Percentiles rank a stretch among this genome's conserved stretches.
phyloP scores from a whole-genome alignment of 2,888 invertebrate genomes.

The Dasysyrphus albostriatus region DNA sequence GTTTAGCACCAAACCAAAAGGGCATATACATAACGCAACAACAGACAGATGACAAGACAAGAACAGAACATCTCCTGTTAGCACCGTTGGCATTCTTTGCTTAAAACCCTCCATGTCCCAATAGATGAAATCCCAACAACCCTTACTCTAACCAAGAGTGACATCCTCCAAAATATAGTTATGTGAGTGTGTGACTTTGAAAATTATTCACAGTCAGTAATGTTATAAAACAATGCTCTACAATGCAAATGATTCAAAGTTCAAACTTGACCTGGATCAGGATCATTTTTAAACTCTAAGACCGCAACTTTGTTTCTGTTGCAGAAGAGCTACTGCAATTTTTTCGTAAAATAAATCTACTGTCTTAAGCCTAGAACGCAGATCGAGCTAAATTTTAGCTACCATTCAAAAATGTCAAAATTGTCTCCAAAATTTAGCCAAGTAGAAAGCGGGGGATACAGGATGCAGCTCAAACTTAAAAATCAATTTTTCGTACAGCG shows the following conservation, averaged over 20 bases:
- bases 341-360: too few relatives aligned
- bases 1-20: conserved; percentile 53
- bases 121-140: conserved; percentile 22
- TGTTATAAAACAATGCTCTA: background rate
- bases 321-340: too few relatives aligned
- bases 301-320: too few relatives aligned
- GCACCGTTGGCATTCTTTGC: conserved; percentile 43
- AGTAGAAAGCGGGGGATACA: too few relatives aligned
- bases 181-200: conserved; percentile 48
- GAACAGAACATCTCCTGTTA: conserved; percentile 72
- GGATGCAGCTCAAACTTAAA: too few relatives aligned
- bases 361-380: too few relatives aligned
- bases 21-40: conserved; percentile 52
- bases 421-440: too few relatives aligned
- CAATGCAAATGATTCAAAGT: background rate
- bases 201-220: background rate
- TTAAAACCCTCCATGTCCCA: background rate
- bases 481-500: too few relatives aligned
- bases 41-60: conserved; percentile 70
- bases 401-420: too few relatives aligned
- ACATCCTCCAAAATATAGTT: conserved; percentile 55
- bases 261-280: too few relatives aligned
- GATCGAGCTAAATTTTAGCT: too few relatives aligned
- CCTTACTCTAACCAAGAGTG: conserved; percentile 45
- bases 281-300: too few relatives aligned